These are phyloP conservation scores for Rhabdomys dilectus DNA, from an alignment of 2,113 vertebrate species.

Conservation along the genomic window DNA sequence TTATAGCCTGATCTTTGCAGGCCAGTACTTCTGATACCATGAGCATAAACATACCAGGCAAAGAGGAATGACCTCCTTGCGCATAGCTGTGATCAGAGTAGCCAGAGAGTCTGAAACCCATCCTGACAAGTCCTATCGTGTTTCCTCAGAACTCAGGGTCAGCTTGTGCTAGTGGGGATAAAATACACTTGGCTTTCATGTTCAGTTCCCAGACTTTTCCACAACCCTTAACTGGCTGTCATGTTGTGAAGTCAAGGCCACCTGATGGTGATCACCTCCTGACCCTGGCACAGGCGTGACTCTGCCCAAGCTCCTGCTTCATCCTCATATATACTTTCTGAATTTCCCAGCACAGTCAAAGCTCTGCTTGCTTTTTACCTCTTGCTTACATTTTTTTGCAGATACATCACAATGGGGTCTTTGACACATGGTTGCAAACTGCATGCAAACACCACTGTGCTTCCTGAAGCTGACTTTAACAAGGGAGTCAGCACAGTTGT, in stretches of 20 bases:
- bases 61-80: slow-evolving; percentile 32
- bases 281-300: slow-evolving; percentile 15
- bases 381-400: neutral
- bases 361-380: neutral
- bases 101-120: neutral
- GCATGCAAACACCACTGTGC: slow-evolving; percentile 30
- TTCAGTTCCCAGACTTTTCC: neutral
- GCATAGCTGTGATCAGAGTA: neutral
- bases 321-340: slow-evolving; percentile 60
- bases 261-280: slow-evolving; percentile 65
- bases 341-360: slow-evolving; percentile 26
- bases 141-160: neutral
- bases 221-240: slow-evolving; percentile 12
- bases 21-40: slow-evolving; percentile 49
- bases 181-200: slow-evolving; percentile 43
- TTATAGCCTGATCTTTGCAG: slow-evolving; percentile 61
- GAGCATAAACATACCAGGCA: slow-evolving; percentile 46
- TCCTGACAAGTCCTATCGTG: neutral
- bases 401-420: slow-evolving; percentile 62
- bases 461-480: slow-evolving; percentile 69
- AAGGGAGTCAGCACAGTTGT: slow-evolving; percentile 69
- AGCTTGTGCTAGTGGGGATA: neutral
- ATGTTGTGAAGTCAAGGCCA: slow-evolving; percentile 59
- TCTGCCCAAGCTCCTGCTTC: slow-evolving; percentile 42
- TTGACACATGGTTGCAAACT: slow-evolving; percentile 66